phyloP scores from a whole-genome alignment of 2,888 invertebrate species.

The Eledona agricola region DNA sequence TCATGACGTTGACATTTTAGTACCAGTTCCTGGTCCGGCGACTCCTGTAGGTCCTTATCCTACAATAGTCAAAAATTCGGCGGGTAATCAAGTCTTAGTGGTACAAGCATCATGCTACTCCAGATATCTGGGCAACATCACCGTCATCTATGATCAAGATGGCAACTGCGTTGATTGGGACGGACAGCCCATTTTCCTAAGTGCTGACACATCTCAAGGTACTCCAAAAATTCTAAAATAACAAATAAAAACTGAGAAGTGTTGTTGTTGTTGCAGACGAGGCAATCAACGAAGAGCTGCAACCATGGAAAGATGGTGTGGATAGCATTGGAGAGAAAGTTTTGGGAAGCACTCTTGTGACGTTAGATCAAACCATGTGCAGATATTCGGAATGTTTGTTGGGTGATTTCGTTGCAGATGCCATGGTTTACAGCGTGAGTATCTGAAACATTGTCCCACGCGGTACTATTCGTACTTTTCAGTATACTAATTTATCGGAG shows the following conservation, averaged over 20 bases:
- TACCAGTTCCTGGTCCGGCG: constrained; percentile 63
- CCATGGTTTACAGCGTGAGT: constrained; percentile 72
- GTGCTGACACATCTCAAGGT: constrained; percentile 58
- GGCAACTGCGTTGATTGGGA: constrained; percentile 71
- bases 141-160: constrained; percentile 72
- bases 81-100: constrained; percentile 70
- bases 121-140: constrained; percentile 80
- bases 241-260: neutral
- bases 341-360: constrained; percentile 44
- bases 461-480: too few species aligned
- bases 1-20: too few species aligned
- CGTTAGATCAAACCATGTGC: constrained; percentile 67
- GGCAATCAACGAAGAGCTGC: constrained; percentile 39
- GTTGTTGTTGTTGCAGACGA: constrained; percentile 37
- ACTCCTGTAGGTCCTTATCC: constrained; percentile 73
- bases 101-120: constrained; percentile 78
- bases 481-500: constrained; percentile 65
- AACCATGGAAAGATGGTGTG: constrained; percentile 43
- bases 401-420: constrained; percentile 77
- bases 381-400: constrained; percentile 74
- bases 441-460: constrained; percentile 20
- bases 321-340: constrained; percentile 40
- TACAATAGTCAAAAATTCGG: too few species aligned
- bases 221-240: neutral
- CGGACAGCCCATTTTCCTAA: constrained; percentile 77